Evolutionary conservation across 2,113 vertebrate genomes (phyloP).

Genomic region (Apteryx owenii): DNA sequence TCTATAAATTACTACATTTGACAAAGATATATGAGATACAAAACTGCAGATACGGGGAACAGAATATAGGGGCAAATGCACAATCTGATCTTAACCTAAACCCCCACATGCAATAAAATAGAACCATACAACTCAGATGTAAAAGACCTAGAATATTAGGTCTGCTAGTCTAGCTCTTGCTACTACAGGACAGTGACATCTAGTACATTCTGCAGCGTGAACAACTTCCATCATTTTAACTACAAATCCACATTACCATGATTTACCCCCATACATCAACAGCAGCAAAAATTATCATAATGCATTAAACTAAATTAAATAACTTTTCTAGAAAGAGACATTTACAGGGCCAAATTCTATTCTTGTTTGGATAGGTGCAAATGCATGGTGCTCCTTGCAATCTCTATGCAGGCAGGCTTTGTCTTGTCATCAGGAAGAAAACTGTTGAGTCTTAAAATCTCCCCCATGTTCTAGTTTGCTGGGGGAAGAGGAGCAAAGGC

Average conservation of each 20-base stretch:
- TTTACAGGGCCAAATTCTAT: neutral
- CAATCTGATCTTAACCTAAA: neutral
- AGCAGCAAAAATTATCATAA: neutral
- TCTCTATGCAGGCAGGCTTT: too few species aligned
- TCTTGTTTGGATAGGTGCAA: too few species aligned
- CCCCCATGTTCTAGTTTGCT: too few species aligned
- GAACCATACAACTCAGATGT: neutral
- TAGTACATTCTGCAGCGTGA: neutral
- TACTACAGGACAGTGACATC: neutral
- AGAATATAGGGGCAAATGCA: neutral
- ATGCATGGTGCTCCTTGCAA: too few species aligned
- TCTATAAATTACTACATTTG: too few species aligned
- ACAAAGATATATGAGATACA: neutral
- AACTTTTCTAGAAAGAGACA: neutral
- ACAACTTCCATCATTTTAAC: neutral
- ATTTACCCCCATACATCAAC: neutral
- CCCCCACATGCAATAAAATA: neutral
- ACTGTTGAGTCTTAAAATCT: too few species aligned
- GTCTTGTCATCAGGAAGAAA: too few species aligned
- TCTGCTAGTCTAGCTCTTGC: neutral
- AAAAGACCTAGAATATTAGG: neutral
- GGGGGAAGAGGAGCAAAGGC: too few species aligned
- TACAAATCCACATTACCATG: neutral
- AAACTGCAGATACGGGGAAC: neutral
- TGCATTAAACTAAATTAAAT: neutral